Evolutionary conservation across 2,888 invertebrate species (phyloP), one percentile per base, ranked within the genome.

Genomic region (Coelinius sp.): DNA sequence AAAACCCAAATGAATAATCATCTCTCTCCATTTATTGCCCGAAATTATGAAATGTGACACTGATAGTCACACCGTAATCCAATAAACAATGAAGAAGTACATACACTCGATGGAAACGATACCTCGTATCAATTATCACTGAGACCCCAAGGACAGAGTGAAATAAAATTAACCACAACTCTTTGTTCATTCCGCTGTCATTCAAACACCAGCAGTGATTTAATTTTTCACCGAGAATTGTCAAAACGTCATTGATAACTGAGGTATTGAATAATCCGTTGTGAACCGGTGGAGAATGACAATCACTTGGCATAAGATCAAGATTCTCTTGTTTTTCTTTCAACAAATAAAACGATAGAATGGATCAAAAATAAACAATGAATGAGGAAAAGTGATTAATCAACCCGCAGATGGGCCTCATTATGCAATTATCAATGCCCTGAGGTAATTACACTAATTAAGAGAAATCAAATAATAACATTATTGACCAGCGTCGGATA

Each of bases 401-500:
- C 2, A 41, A 41, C n/a, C 41, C n/a, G 2, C 46, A 49, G 20
- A 41, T 41, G 46, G 14, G 8, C 20, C 8, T 49, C 5, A 49
- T 20, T 6, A 17, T 6, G 20, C 5, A 17, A 49, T 20, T n/a
- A 49, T 31, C 31, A 8, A 31, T 8, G 31, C 4, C 4, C 20
- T 1, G 10, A 7, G 17, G 8, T 20, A 49, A 49, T 49, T 49
- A 7, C 41, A n/a, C 2, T n/a, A 41, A 41, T 41, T n/a, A 41
- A 17, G 46, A 49, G 17, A 49, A 49, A 49, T 14, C 17, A 17
- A 49, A n/a, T 49, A 17, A 20, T 17, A 20, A 49, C 2, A 49
- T 49, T 38, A 10, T 25, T 24, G 35, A 52, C 80, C 82, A 80
- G 77, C 83, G 84, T 85, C 84, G 84, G 84, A 84, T 83, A 81